Evolutionary conservation across 2,113 vertebrate species (phyloP).

Genomic region (Apeltes quadracus): DNA sequence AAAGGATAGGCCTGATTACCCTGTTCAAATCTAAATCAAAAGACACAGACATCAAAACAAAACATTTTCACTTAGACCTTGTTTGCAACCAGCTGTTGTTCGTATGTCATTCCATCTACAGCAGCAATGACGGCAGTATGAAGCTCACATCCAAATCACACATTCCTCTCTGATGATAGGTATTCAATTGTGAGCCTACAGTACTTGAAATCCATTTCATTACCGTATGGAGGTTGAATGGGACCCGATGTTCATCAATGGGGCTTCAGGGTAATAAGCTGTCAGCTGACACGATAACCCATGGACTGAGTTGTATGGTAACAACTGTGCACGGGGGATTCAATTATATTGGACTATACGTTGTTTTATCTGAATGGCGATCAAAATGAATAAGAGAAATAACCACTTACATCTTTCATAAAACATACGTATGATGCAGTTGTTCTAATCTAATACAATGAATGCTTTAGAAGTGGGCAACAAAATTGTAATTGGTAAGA

Average conservation of each 20-base stretch:
- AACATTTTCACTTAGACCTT: neutral
- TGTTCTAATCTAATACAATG: constrained; percentile 30
- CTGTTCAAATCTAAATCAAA: neutral
- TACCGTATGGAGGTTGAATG: neutral
- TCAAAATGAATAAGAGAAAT: neutral
- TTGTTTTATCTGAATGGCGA: constrained; percentile 29
- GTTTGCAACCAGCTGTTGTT: constrained; percentile 1
- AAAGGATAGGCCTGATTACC: neutral
- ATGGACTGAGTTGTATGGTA: constrained; percentile 27
- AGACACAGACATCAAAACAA: neutral
- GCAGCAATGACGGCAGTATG: neutral
- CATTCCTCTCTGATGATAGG: constrained; percentile 31
- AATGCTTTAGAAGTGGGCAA: neutral
- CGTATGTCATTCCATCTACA: neutral
- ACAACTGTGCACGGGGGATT: constrained; percentile 30
- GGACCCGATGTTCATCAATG: neutral
- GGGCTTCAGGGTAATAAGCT: constrained; percentile 20
- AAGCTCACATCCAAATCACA: neutral
- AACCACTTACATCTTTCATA: neutral
- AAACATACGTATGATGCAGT: neutral
- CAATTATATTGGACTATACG: constrained; percentile 51
- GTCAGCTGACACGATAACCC: constrained; percentile 11
- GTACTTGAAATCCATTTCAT: constrained; percentile 12
- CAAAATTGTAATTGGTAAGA: neutral
- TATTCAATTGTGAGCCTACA: constrained; percentile 28